A percentile compares a stretch with the other conserved stretches of the same genome.
These are phyloP conservation scores for human DNA, from an alignment of 2,113 vertebrate species.

Conservation along the genomic window DNA sequence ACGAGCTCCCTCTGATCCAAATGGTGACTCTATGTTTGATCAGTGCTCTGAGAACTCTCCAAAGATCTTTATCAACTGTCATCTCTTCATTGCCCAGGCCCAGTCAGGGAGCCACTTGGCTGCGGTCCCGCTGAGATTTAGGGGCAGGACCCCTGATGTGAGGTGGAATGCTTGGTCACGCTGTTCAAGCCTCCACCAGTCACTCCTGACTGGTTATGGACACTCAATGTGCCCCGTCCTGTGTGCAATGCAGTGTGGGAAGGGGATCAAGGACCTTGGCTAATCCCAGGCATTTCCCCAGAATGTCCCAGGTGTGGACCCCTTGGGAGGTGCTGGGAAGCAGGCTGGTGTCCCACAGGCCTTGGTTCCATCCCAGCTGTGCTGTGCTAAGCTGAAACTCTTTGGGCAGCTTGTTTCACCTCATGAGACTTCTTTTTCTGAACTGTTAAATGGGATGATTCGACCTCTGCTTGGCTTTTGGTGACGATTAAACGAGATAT, in stretches of 20 bases:
- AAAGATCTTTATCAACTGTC: not conserved
- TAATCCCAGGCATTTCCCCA: not conserved
- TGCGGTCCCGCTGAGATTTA: rapidly evolving
- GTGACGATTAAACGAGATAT: not conserved
- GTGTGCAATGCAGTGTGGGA: not conserved
- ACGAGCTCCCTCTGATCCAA: not conserved
- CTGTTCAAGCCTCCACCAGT: too few species aligned
- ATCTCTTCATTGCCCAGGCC: not conserved
- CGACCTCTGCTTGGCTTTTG: not conserved
- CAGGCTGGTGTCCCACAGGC: not conserved
- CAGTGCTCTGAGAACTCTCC: not conserved
- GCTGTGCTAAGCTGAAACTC: not conserved
- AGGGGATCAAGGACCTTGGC: not conserved
- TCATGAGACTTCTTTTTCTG: not conserved
- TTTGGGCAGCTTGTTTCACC: not conserved
- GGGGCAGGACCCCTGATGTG: not conserved
- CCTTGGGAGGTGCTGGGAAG: not conserved
- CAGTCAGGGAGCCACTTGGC: not conserved
- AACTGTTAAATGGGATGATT: not conserved
- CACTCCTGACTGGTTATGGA: not conserved
- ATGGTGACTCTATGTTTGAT: not conserved
- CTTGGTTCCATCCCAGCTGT: not conserved
- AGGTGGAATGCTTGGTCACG: not conserved
- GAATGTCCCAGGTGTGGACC: not conserved
- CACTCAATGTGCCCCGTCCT: rapidly evolving